Evolutionary conservation across 2,888 invertebrate genomes (phyloP).

Genomic region (Tenthredo livida): DNA sequence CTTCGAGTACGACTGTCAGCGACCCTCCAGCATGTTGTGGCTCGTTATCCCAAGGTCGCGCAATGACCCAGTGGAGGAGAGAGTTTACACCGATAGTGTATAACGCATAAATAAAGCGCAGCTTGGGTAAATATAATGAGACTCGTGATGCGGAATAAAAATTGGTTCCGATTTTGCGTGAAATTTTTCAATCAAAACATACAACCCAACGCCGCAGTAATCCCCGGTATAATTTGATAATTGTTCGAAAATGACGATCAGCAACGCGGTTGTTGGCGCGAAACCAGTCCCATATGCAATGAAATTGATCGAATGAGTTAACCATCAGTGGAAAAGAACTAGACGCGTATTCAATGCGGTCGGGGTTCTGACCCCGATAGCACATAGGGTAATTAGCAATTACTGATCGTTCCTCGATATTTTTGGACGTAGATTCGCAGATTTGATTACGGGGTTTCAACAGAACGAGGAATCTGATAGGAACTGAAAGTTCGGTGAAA

Average conservation of each 20-base stretch:
- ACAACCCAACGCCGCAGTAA: not conserved
- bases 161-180: not conserved
- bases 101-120: not conserved
- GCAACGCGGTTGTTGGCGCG: not conserved
- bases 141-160: not conserved
- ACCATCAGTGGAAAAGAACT: not conserved
- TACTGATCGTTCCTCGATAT: not conserved
- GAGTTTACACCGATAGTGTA: not conserved
- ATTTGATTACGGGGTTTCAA: not conserved
- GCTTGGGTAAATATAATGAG: not conserved
- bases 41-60: conserved; percentile 37
- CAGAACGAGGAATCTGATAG: not conserved
- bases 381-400: not conserved
- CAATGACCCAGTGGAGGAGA: conserved; percentile 20
- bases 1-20: conserved; percentile 5
- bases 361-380: not conserved
- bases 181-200: not conserved
- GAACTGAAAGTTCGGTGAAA: not conserved
- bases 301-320: not conserved
- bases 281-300: too few species aligned
- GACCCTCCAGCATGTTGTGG: not conserved
- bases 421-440: not conserved
- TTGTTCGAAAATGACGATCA: not conserved
- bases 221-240: not conserved
- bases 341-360: not conserved